A percentile compares a stretch with the other conserved stretches of the same genome.
Conservation (phyloP, 2,113 vertebrate species). For the Caretta caretta region DNA sequence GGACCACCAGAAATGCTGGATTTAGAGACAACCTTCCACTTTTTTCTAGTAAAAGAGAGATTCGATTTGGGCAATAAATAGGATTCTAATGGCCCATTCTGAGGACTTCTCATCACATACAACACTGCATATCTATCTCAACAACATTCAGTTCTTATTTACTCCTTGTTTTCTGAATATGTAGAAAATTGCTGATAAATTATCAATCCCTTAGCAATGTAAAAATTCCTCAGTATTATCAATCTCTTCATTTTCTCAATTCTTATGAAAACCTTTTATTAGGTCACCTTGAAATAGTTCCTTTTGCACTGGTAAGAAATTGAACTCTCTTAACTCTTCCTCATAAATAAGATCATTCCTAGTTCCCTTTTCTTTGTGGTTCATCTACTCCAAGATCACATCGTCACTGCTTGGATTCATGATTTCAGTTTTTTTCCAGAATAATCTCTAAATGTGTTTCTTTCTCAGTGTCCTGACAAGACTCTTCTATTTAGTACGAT, state of each 20-base stretch:
- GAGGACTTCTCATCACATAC: background rate
- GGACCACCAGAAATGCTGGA: background rate
- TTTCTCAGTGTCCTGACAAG: background rate
- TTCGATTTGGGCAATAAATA: background rate
- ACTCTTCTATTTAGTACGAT: background rate
- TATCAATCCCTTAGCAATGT: background rate
- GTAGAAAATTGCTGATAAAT: background rate
- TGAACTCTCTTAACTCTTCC: background rate
- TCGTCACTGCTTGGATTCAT: background rate
- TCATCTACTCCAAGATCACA: background rate
- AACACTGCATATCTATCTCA: background rate
- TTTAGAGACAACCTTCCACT: background rate
- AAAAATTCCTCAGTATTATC: background rate
- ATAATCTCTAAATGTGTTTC: background rate
- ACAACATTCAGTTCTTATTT: background rate
- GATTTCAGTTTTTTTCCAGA: conserved; percentile 1
- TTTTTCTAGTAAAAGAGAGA: background rate
- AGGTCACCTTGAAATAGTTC: background rate
- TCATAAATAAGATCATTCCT: background rate
- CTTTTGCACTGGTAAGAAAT: background rate
- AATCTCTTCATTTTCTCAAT: background rate
- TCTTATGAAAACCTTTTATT: background rate
- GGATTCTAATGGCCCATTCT: background rate
- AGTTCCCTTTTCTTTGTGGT: background rate
- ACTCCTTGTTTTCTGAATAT: background rate